Conservation (phyloP, 2,888 invertebrate genomes). For the Rambutsinella grinnellia region DNA sequence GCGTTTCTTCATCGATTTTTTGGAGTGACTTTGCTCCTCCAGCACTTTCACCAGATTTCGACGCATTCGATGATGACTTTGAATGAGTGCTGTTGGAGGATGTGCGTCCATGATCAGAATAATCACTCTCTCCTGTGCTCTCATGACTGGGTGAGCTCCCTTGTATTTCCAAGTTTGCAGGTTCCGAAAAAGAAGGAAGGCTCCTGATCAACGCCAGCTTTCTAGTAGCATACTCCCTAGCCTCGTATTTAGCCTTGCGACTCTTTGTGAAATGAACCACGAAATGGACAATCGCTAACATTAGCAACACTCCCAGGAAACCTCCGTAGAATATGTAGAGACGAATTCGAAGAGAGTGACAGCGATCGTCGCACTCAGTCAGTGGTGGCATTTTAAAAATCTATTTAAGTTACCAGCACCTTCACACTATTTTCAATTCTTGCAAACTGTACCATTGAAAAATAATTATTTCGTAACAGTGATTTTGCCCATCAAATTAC, state of each 20-base stretch:
- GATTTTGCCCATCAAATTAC: background rate
- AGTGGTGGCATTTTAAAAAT: background rate
- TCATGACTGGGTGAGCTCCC: too few relatives aligned
- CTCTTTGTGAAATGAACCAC: background rate
- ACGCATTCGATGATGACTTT: background rate
- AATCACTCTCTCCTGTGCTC: background rate
- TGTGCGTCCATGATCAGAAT: background rate
- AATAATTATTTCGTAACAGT: background rate
- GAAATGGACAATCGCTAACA: slow-evolving; percentile 27
- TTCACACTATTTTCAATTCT: background rate
- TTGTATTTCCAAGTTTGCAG: too few relatives aligned
- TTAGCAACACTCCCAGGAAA: slow-evolving; percentile 1
- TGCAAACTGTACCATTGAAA: background rate
- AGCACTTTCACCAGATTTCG: background rate
- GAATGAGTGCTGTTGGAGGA: background rate
- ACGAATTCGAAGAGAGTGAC: slow-evolving; percentile 4
- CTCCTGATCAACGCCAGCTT: slow-evolving; percentile 34
- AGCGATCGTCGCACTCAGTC: slow-evolving; percentile 15
- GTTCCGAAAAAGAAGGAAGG: too few relatives aligned
- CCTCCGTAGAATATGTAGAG: slow-evolving; percentile 25
- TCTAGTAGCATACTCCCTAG: slow-evolving; percentile 22
- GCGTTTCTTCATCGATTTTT: slow-evolving; percentile 26
- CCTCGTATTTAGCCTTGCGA: slow-evolving; percentile 9
- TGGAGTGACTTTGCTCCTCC: background rate
- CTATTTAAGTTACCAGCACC: background rate